Base-by-base conservation (phyloP, 2,113 vertebrate genomes). In the Indri indri region DNA sequence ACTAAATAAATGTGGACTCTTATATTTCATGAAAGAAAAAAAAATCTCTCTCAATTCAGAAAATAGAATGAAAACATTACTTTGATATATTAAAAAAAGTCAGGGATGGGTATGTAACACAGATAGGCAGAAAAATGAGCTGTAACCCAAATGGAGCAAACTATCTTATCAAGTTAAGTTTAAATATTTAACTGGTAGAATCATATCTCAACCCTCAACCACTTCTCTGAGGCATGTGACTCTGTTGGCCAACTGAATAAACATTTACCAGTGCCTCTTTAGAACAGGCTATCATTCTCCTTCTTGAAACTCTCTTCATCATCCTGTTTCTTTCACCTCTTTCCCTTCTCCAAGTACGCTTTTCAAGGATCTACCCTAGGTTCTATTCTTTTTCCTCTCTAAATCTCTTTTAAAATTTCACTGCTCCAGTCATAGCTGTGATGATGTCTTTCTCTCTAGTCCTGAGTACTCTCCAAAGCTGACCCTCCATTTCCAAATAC, bases 161-260 rank as follows among this genome's bases (percentile, higher is more conserved):
- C 57, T 54, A 76, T 25, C 30, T 32, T n/a, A 70, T 45, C 70
- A 80, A 93, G 42, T 47, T 11, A 81, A 70, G 94, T 23, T 94
- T 91, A 97, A 95, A 96, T 77, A 95, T 89, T 93, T 91, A 97
- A 95, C 83, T 89, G 54, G 65, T 18, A 70, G 97, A 88, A 88
- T 54, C 68, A 90, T 80, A 90, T 94, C 96, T 70, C 71, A 79
- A 52, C 22, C 93, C 94, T 84, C 81, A 45, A 68, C 45, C 7
- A 42, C 86, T 77, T 73, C 68, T 68, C 61, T 42, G 17, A 88
- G 70, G 59, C 63, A 73, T 23, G 0, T 73, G 85, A 57, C 18
- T 94, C 83, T 83, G 70, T 5, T 50, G 18, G 88, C 57, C 50
- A 91, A 57, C 30, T 80, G 42, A 84, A 61, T 32, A 87, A 61